Percentiles rank a stretch among this genome's conserved stretches.
These are phyloP conservation scores for Leucoraja ocellata DNA, from an alignment of 2,797 vertebrate genomes.

Conservation along the genomic window DNA sequence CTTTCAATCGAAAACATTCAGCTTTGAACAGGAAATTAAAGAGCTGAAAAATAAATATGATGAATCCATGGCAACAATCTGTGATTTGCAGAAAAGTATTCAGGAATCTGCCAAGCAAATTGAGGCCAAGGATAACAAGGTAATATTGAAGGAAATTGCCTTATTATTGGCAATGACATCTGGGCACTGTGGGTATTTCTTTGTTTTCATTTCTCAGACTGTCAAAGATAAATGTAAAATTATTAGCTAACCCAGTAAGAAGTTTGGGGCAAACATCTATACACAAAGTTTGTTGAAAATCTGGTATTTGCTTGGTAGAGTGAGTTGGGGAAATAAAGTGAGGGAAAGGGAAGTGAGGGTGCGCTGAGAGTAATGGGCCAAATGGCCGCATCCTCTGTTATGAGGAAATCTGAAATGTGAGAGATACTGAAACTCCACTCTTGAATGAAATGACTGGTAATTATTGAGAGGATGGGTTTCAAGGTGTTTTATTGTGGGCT, in stretches of 20 bases:
- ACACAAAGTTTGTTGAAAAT: neutral
- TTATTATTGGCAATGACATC: too few relatives aligned
- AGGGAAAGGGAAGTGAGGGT: too few relatives aligned
- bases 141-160: slow-evolving; percentile 46
- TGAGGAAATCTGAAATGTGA: too few relatives aligned
- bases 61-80: slow-evolving; percentile 72
- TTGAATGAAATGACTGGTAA: neutral
- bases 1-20: slow-evolving; percentile 63
- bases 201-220: neutral
- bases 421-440: too few relatives aligned
- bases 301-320: neutral
- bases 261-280: neutral
- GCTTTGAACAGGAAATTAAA: slow-evolving; percentile 77
- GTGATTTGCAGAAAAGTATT: slow-evolving; percentile 82
- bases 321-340: too few relatives aligned
- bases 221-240: neutral
- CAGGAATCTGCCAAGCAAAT: slow-evolving; percentile 82
- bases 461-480: neutral
- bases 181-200: neutral
- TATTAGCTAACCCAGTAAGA: too few relatives aligned
- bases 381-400: too few relatives aligned
- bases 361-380: too few relatives aligned
- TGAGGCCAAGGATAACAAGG: slow-evolving; percentile 92
- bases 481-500: neutral
- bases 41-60: slow-evolving; percentile 83